phyloP scores from a whole-genome alignment of 2,888 invertebrate genomes.

The Heliconius cydno region DNA sequence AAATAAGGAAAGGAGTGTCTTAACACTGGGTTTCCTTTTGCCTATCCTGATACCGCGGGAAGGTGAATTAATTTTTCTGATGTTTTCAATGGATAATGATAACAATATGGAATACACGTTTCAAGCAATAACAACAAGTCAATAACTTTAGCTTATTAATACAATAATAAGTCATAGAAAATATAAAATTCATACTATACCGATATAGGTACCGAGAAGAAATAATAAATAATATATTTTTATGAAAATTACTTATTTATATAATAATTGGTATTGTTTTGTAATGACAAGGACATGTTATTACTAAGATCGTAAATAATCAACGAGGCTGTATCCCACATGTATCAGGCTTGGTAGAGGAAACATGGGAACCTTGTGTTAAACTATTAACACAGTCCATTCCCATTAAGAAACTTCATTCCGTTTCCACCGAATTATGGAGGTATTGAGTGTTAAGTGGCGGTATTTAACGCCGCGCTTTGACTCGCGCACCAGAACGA shows the following conservation, averaged over 20 bases:
- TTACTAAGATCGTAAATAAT: not conserved
- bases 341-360: too few species aligned
- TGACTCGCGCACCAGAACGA: too few species aligned
- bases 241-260: conserved; percentile 10
- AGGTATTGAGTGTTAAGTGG: too few species aligned
- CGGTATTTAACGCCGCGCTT: too few species aligned
- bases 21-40: too few species aligned
- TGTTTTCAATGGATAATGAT: not conserved
- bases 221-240: not conserved
- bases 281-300: not conserved
- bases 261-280: not conserved
- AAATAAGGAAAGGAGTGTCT: too few species aligned
- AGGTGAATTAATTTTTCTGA: too few species aligned
- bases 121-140: not conserved
- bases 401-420: too few species aligned
- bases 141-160: conserved; percentile 4
- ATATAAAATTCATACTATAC: not conserved
- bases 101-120: not conserved
- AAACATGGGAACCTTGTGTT: too few species aligned
- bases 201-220: not conserved
- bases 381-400: too few species aligned
- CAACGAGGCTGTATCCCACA: not conserved
- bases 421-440: too few species aligned
- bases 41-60: too few species aligned
- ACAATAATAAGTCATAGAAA: conserved; percentile 10